Base-by-base conservation (phyloP, 2,888 invertebrate genomes). In the Hydriomena furcata region DNA sequence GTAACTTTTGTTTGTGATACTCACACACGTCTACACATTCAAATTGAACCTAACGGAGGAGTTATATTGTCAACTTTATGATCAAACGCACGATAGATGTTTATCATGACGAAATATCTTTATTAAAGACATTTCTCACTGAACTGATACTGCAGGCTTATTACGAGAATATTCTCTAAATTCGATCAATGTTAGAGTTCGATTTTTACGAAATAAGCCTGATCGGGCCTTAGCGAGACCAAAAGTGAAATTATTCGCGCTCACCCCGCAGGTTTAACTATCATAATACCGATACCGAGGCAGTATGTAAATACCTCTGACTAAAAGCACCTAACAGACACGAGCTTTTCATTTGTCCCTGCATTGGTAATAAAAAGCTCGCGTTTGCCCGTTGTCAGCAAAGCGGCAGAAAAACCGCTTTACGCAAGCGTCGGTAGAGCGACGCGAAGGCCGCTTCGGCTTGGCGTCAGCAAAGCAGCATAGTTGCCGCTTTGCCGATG, bases 351-450 rank as follows among this genome's bases (percentile, higher is more conserved):
- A 27, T 12, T 20, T 25, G 31, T 25, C 20, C 31, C 32, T 25
- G 36, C 21, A 23, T n/a, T 36, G 23, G 32, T n/a, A 47, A 12
- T 34, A 47, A 27, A 36, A 42, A 42, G 30, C 35, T 40, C 36
- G 42, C 41, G 2, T 27, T 11, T n/a, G 12, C n/a, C n/a, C 6
- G 21, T 4, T 12, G 44, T 72, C 72, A 72, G 72, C 69, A 71
- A 45, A 55, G 30, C 31, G 44, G 60, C 28, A 68, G 71, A 77
- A n/a, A 2, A 7, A 3, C 21, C 13, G 20, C 27, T 12, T 35
- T 28, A 31, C 30, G 8, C 8, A 11, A 2, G 21, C 1, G 8
- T 41, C 21, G 28, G 40, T 20, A 32, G 32, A 32, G 12, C 28
- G 28, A 11, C 28, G 6, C 11, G 5, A 30, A 13, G 31, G 1